phyloP scores from a whole-genome alignment of 2,113 vertebrate genomes.

The Muntiacus reevesi region DNA sequence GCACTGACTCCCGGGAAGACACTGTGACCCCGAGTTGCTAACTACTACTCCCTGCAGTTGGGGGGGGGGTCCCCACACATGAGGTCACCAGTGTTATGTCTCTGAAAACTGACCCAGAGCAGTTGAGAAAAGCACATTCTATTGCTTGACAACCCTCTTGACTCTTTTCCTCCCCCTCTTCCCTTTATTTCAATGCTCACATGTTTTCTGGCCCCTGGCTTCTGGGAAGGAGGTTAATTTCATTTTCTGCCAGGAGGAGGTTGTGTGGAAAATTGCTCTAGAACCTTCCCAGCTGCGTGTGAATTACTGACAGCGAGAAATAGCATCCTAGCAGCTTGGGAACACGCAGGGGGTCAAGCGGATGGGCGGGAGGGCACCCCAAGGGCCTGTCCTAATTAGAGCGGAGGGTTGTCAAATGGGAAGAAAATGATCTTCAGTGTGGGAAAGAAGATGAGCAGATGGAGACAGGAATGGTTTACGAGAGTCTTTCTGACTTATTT shows the following conservation, averaged over 20 bases:
- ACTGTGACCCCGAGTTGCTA: accelerated
- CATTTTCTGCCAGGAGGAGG: neutral
- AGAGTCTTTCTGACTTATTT: accelerated
- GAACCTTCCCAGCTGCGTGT: neutral
- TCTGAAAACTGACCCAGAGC: neutral
- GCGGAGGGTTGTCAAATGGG: accelerated
- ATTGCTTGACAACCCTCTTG: accelerated
- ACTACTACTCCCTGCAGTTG: accelerated
- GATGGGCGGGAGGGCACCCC: neutral
- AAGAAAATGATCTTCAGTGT: neutral
- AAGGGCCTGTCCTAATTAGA: neutral
- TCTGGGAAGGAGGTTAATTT: neutral
- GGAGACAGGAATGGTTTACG: accelerated
- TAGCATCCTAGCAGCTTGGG: neutral
- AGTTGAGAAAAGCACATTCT: accelerated
- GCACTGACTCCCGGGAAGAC: accelerated
- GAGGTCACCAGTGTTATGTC: accelerated
- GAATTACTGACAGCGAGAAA: neutral
- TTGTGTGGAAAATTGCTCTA: neutral
- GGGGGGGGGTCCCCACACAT: accelerated
- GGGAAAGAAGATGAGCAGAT: accelerated
- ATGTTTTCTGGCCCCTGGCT: neutral
- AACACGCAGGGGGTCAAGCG: neutral
- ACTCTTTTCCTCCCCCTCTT: neutral
- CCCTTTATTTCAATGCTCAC: neutral